Percentiles rank a stretch among this genome's conserved stretches.
phyloP scores from a whole-genome alignment of 2,888 invertebrate species.

The Cyaniris semiargus region DNA sequence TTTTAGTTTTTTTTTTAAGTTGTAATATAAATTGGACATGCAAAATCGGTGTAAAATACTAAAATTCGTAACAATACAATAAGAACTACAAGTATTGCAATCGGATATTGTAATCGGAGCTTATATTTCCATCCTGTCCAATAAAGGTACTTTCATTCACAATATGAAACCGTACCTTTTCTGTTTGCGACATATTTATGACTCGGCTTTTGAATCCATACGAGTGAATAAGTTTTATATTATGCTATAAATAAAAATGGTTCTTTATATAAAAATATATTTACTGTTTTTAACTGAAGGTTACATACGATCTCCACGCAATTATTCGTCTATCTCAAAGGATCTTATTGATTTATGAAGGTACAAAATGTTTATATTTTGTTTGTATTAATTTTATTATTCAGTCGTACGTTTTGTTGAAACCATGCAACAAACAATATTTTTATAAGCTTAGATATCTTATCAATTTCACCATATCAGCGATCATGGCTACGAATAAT shows the following conservation, averaged over 20 bases:
- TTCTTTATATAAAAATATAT: background rate
- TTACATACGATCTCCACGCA: background rate
- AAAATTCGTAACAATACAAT: background rate
- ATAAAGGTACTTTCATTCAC: background rate
- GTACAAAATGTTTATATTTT: background rate
- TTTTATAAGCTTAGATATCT: no score
- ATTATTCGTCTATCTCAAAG: background rate
- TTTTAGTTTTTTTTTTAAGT: no score
- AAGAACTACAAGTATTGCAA: background rate
- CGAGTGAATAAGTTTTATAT: background rate
- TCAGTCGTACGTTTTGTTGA: background rate
- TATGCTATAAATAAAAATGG: background rate
- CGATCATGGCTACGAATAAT: no score
- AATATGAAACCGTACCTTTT: background rate
- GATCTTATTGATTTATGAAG: conserved; percentile 15
- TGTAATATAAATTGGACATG: no score
- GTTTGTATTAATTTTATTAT: background rate
- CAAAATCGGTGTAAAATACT: background rate
- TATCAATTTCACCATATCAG: no score
- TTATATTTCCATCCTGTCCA: background rate
- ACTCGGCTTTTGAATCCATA: conserved; percentile 8
- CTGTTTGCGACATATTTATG: background rate
- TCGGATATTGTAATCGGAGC: no score
- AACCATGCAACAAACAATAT: background rate
- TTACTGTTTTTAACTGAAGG: background rate